Evolutionary conservation across 2,797 vertebrate genomes (phyloP).

Genomic region (Coendou prehensilis): DNA sequence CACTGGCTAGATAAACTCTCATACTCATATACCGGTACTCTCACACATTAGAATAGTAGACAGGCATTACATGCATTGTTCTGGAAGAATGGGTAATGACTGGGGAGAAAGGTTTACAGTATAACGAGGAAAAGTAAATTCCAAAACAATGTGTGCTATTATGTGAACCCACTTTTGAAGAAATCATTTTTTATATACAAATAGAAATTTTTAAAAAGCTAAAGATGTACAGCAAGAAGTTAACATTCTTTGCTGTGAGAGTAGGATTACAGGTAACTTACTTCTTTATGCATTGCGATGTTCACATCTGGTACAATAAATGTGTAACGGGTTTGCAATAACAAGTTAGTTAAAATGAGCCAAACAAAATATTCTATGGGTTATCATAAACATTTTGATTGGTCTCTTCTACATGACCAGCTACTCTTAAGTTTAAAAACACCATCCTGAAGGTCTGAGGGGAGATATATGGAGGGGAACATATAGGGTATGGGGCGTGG

Average conservation of each 20-base stretch:
- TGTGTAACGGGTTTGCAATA: background rate
- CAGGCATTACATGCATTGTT: background rate
- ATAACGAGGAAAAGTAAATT: background rate
- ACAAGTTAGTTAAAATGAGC: slow-evolving; percentile 35
- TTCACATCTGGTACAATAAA: slow-evolving; percentile 41
- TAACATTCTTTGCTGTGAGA: slow-evolving; percentile 12
- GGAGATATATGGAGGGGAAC: background rate
- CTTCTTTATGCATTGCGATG: slow-evolving; percentile 20
- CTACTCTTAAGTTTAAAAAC: background rate
- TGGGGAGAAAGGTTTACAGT: background rate
- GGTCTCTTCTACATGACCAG: background rate
- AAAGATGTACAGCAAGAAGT: slow-evolving; percentile 41
- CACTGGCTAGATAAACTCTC: background rate
- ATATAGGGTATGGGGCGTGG: background rate
- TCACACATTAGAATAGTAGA: background rate
- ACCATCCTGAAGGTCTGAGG: background rate
- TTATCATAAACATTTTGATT: slow-evolving; percentile 38
- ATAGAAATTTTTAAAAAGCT: slow-evolving; percentile 48
- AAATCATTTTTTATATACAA: slow-evolving; percentile 22
- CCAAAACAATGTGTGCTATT: background rate
- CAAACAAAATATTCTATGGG: slow-evolving; percentile 12
- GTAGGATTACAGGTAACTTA: background rate
- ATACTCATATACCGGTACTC: background rate
- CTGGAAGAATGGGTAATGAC: background rate
- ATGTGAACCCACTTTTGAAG: slow-evolving; percentile 31